Conservation (phyloP, 2,888 invertebrate species). For the Cactoblastis cactorum region DNA sequence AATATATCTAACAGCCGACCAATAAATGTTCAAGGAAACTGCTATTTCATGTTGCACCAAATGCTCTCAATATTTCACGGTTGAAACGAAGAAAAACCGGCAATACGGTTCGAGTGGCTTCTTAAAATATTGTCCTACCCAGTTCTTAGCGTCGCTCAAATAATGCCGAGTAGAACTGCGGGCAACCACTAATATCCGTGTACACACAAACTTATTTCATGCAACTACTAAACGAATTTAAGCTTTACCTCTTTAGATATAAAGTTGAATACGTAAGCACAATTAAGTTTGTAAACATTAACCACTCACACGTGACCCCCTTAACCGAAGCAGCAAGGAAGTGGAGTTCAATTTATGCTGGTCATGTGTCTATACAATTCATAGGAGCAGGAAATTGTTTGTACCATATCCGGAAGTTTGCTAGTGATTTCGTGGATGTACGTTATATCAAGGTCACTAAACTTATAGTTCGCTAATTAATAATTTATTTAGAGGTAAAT, state of each 20-base stretch:
- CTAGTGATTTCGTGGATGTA: constrained; percentile 25
- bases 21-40: constrained; percentile 3
- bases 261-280: not conserved
- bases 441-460: constrained; percentile 20
- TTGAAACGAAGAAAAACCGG: constrained; percentile 3
- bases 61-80: constrained; percentile 1
- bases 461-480: no score
- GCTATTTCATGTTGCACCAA: constrained; percentile 7
- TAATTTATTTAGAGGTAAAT: no score
- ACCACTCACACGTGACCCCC: constrained; percentile 17
- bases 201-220: constrained; percentile 14
- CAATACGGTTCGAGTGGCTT: constrained; percentile 17
- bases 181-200: constrained; percentile 24
- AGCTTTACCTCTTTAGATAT: constrained; percentile 9
- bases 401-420: constrained; percentile 27
- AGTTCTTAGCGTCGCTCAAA: constrained; percentile 19
- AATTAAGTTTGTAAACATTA: constrained; percentile 10
- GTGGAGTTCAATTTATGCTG: constrained; percentile 21
- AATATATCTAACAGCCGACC: constrained; percentile 6
- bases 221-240: constrained; percentile 2
- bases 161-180: constrained; percentile 19
- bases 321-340: constrained; percentile 14
- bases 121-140: constrained; percentile 17
- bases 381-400: constrained; percentile 29
- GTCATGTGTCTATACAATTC: constrained; percentile 25